These are phyloP conservation scores for Passerina amoena DNA, from an alignment of 2,113 vertebrate genomes.

Conservation along the genomic window DNA sequence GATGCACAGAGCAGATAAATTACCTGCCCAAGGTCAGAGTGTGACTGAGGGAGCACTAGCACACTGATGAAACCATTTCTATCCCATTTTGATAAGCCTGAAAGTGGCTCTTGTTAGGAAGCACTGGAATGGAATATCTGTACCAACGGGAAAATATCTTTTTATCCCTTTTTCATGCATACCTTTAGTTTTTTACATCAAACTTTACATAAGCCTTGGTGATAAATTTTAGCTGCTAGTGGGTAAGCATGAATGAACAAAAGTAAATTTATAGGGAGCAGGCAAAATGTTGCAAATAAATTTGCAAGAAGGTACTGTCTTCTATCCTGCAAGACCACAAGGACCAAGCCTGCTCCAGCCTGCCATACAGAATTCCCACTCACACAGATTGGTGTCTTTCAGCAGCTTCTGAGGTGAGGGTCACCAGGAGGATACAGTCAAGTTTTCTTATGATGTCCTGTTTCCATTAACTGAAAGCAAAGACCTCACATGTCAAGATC, in stretches of 20 bases:
- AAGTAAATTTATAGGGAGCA: not conserved
- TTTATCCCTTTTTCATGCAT: not conserved
- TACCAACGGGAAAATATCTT: not conserved
- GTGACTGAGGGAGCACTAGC: not conserved
- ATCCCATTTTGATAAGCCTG: not conserved
- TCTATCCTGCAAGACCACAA: not conserved
- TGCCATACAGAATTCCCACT: not conserved
- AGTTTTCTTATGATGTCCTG: not conserved
- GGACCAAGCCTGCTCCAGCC: not conserved
- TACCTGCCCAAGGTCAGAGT: conserved; percentile 20
- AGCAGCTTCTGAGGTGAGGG: not conserved
- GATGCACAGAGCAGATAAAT: conserved; percentile 23
- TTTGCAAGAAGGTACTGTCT: not conserved
- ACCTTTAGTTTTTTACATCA: not conserved
- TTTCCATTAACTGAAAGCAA: not conserved
- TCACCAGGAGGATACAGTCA: not conserved
- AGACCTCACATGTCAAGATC: not conserved
- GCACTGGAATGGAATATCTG: not conserved
- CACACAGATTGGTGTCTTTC: not conserved
- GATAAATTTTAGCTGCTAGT: not conserved
- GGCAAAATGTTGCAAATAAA: not conserved
- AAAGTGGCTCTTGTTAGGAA: not conserved
- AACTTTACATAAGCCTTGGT: not conserved
- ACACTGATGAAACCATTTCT: not conserved
- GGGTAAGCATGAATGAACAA: not conserved